Evolutionary conservation across 1,140 invertebrate species (phyloP).

Genomic region (Drosophila lacertosa): DNA sequence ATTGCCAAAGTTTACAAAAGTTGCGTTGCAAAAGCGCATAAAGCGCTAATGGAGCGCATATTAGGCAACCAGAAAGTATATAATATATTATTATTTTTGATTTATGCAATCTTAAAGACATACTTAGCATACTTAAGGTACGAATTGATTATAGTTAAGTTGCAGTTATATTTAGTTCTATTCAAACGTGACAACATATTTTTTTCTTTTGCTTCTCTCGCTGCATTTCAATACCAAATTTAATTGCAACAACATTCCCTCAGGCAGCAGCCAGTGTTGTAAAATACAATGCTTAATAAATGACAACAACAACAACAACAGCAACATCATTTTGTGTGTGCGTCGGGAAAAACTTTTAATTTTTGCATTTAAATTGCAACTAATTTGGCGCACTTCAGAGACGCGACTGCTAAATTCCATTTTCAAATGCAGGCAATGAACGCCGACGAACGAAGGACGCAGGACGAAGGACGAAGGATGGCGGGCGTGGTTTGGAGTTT

Average conservation of each 20-base stretch:
- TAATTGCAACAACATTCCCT: conserved; percentile 32
- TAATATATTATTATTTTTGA: background rate
- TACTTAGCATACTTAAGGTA: too few species aligned
- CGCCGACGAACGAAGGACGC: background rate
- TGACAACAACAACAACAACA: conserved; percentile 37
- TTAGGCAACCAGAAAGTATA: background rate
- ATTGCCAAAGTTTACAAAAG: conserved; percentile 12
- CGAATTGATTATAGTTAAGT: too few species aligned
- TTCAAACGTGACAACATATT: background rate
- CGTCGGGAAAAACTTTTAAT: conserved; percentile 59
- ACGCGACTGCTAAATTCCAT: conserved; percentile 50
- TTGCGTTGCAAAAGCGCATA: background rate
- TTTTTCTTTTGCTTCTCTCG: background rate
- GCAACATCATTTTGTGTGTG: conserved; percentile 19
- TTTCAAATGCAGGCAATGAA: conserved; percentile 67
- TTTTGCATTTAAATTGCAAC: conserved; percentile 77
- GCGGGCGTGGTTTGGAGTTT: conserved; percentile 2
- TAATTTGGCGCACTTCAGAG: conserved; percentile 62
- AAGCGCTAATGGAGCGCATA: background rate
- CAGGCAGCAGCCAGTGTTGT: background rate
- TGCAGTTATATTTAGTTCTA: too few species aligned
- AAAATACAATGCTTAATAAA: conserved; percentile 43
- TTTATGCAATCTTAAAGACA: background rate
- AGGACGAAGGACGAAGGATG: background rate
- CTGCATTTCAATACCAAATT: conserved; percentile 24